Percentiles rank a stretch among this genome's conserved stretches.
Evolutionary conservation across 2,888 invertebrate species (phyloP).

Genomic region (Priocnemis perturbator): DNA sequence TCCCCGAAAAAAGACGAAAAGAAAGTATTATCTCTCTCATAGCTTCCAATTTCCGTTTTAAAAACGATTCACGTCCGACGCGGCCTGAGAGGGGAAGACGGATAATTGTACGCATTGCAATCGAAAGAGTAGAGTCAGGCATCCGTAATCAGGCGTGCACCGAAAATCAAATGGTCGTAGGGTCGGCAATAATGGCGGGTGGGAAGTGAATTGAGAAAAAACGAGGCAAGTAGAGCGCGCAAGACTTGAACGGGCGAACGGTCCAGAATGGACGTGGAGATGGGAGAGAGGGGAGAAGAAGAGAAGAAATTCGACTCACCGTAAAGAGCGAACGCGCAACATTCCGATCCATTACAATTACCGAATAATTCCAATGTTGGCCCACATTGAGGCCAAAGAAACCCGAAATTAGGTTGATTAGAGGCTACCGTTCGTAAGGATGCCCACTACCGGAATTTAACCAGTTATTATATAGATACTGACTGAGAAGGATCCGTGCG

Average conservation of each 20-base stretch:
- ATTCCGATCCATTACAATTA: conserved; percentile 74
- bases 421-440: conserved; percentile 75
- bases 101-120: conserved; percentile 11
- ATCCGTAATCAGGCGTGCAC: conserved; percentile 33
- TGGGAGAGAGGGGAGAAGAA: background rate
- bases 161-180: conserved; percentile 40
- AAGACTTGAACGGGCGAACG: background rate
- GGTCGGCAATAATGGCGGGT: conserved; percentile 40
- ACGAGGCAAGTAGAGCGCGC: background rate
- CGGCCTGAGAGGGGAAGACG: conserved; percentile 17
- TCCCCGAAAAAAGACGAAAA: background rate
- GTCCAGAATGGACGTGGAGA: background rate
- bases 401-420: conserved; percentile 75
- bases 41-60: background rate
- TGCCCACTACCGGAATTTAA: conserved; percentile 75
- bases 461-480: conserved; percentile 72
- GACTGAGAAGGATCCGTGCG: conserved; percentile 30
- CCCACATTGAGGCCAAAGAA: conserved; percentile 65
- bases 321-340: conserved; percentile 63
- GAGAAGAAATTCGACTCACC: conserved; percentile 12
- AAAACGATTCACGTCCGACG: conserved; percentile 26
- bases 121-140: conserved; percentile 18
- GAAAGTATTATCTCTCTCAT: background rate
- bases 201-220: background rate
- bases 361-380: conserved; percentile 73